Percentiles rank a stretch among this genome's conserved stretches.
Evolutionary conservation across 2,888 invertebrate species (phyloP).

Genomic region (Ditylenchus weischeri): DNA sequence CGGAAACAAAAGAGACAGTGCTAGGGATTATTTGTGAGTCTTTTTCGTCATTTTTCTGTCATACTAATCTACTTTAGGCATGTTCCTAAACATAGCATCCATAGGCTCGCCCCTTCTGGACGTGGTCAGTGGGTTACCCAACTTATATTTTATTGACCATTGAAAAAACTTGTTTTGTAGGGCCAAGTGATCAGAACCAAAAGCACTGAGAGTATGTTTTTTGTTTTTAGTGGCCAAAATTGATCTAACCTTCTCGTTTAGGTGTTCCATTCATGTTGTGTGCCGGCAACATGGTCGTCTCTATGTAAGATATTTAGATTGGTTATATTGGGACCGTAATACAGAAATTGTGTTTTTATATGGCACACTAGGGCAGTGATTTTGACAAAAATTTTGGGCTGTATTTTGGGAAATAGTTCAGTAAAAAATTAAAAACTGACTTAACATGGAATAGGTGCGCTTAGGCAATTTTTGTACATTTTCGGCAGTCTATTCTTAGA

Average conservation of each 20-base stretch:
- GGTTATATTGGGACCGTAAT: not conserved
- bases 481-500: too few species aligned
- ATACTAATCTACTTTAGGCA: constrained; percentile 11
- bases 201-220: constrained; percentile 70
- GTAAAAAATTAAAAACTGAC: too few species aligned
- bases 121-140: constrained; percentile 23
- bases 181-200: constrained; percentile 74
- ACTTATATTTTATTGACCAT: too few species aligned
- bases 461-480: too few species aligned
- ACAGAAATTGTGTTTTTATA: not conserved
- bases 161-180: constrained; percentile 24
- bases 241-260: too few species aligned
- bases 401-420: too few species aligned
- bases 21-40: constrained; percentile 43
- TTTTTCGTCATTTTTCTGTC: too few species aligned
- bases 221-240: too few species aligned
- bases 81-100: constrained; percentile 51
- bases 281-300: constrained; percentile 75
- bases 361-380: too few species aligned
- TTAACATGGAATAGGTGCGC: too few species aligned
- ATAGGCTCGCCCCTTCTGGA: constrained; percentile 49
- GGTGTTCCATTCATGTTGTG: constrained; percentile 81
- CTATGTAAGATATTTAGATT: not conserved
- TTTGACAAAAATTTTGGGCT: too few species aligned
- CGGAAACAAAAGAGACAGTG: constrained; percentile 28